These are phyloP conservation scores for Montipora foliosa DNA, from an alignment of 64 coral and sea anemone genomes.

Conservation along the genomic window DNA sequence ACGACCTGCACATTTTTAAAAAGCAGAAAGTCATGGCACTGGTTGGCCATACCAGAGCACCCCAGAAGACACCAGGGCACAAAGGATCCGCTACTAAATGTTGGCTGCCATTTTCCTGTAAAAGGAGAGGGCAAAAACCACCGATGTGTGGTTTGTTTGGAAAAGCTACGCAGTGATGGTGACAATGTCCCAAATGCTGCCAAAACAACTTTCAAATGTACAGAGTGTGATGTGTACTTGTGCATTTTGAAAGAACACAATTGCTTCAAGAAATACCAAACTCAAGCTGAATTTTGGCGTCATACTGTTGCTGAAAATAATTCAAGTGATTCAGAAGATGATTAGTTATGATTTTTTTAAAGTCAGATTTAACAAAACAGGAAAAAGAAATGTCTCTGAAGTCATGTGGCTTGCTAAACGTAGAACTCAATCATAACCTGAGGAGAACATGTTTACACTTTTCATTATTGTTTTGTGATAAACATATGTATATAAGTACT, in stretches of 20 bases:
- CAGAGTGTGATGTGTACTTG: slow-evolving; percentile 75
- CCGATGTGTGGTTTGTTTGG: slow-evolving; percentile 48
- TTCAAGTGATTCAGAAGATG: too few relatives aligned
- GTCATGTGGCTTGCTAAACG: too few relatives aligned
- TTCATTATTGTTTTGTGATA: too few relatives aligned
- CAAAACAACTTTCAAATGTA: slow-evolving; percentile 70
- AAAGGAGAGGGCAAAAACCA: slow-evolving; percentile 65
- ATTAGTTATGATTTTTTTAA: too few relatives aligned
- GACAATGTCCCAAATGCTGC: slow-evolving; percentile 47
- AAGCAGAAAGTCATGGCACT: slow-evolving; percentile 34
- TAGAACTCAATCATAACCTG: too few relatives aligned
- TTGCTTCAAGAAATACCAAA: slow-evolving; percentile 63
- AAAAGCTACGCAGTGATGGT: slow-evolving; percentile 28
- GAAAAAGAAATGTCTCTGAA: too few relatives aligned
- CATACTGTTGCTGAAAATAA: too few relatives aligned
- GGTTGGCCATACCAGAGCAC: slow-evolving; percentile 42
- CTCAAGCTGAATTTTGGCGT: slow-evolving; percentile 44
- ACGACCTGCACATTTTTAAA: slow-evolving; percentile 11
- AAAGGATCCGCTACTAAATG: slow-evolving; percentile 42
- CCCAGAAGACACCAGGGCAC: slow-evolving; percentile 39
- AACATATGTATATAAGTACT: too few relatives aligned
- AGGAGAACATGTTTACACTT: too few relatives aligned
- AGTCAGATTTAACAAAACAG: too few relatives aligned
- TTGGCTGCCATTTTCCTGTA: slow-evolving; percentile 39
- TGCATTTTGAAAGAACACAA: slow-evolving; percentile 60